Evolutionary conservation across 2,113 vertebrate genomes (phyloP).

Genomic region (Tupaia tana): DNA sequence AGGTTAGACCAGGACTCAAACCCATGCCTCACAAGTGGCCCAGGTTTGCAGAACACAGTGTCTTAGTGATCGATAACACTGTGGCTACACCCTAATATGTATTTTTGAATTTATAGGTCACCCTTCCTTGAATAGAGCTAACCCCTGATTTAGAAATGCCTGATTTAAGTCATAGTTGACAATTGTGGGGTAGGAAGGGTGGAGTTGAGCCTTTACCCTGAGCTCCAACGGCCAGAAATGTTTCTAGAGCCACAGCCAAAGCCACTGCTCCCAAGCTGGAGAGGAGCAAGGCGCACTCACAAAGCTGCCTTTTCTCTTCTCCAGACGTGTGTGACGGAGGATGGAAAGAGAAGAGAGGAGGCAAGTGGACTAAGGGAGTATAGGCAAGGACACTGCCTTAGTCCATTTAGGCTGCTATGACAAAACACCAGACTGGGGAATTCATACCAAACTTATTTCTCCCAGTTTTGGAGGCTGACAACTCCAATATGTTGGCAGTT

Average conservation of each 20-base stretch:
- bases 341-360: background rate
- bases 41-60: too few species aligned
- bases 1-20: too few species aligned
- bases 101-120: background rate
- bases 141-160: background rate
- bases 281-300: rapidly evolving
- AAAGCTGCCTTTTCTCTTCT: background rate
- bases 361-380: background rate
- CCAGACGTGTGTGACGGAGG: background rate
- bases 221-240: background rate
- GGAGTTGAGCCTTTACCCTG: background rate
- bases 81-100: too few species aligned
- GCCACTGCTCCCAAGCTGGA: rapidly evolving
- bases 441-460: background rate
- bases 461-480: background rate
- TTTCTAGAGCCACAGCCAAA: background rate
- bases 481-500: background rate
- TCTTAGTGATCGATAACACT: too few species aligned
- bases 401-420: background rate
- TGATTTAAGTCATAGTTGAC: background rate
- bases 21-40: too few species aligned
- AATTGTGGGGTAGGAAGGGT: background rate
- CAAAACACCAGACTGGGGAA: background rate
- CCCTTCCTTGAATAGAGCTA: background rate
- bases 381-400: background rate